Base-by-base conservation (phyloP, 2,888 invertebrate species). In the Phaedon cochleariae region DNA sequence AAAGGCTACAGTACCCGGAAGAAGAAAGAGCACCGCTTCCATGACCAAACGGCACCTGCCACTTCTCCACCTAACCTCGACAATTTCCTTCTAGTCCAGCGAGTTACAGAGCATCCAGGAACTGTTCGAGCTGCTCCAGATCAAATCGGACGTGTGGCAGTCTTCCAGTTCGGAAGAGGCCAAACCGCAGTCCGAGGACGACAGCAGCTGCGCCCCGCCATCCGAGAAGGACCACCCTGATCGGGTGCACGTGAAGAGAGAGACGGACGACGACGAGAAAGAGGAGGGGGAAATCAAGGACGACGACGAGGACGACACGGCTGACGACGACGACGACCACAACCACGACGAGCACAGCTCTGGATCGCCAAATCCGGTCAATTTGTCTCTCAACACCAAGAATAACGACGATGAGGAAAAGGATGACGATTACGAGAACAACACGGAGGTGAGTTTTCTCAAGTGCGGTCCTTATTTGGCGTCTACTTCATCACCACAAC, bases 101-200 rank as follows among this genome's bases (percentile, higher is more conserved):
- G 94, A 94, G 85, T 89, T 94, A 75, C 91, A 91, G 80, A 92
- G 92, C 78, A 88, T 94, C 85, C 91, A 92, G 84, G 94, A 94
- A 83, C 84, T 94, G 62, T 90, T 94, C 82, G 91, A 93, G 82
- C 85, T 94, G 75, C 84, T 94, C 77, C 93, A 94, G 86, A 94
- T 94, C 73, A 93, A 93, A 84, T 92, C 94, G 70, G 93, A 93
- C 77, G 89, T 91, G 77, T 91, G 91, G 90, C 86, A 87, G 80
- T 86, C 87, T 45, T 81, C 82, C 45, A 74, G 64, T 57, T 64
- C 77, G 18, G 79, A 79, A 77, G 80, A 81, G 77, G 77, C 79
- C 73, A 79, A 79, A 73, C 74, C 68, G 69, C 77, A 79, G 65
- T 76, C 78, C 83, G 77, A 79, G 45, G 79, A 80, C 61, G 75